These are phyloP conservation scores for Vollenhovia emeryi DNA, from an alignment of 1,140 invertebrate species.

Conservation along the genomic window DNA sequence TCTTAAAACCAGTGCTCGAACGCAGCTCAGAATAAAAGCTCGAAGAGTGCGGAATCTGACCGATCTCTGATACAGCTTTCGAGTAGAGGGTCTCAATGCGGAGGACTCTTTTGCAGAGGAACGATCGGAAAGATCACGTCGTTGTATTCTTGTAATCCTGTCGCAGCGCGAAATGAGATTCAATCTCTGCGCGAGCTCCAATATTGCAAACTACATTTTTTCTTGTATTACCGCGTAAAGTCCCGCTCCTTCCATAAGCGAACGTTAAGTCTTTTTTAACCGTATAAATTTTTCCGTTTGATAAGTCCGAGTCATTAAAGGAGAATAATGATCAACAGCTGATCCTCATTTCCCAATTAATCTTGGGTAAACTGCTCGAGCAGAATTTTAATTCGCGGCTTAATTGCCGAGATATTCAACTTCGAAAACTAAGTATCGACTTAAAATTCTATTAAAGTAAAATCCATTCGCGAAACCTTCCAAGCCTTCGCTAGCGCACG, in stretches of 20 bases:
- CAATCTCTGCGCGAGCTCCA: neutral
- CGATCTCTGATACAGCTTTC: neutral
- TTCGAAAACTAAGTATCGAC: slow-evolving; percentile 30
- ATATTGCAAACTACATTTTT: neutral
- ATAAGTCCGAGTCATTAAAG: neutral
- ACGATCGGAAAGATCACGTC: neutral
- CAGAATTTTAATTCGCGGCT: slow-evolving; percentile 1
- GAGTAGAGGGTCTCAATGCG: neutral
- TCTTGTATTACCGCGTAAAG: neutral
- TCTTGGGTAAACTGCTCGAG: neutral
- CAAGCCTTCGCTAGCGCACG: neutral
- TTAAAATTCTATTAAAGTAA: slow-evolving; percentile 13
- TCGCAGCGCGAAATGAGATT: neutral
- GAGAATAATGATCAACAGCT: neutral
- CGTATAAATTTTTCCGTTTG: neutral
- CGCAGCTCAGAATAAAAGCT: slow-evolving; percentile 30
- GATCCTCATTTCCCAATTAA: neutral
- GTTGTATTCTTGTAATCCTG: slow-evolving; percentile 14
- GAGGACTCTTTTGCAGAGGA: neutral
- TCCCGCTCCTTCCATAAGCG: neutral
- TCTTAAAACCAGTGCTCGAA: slow-evolving; percentile 49
- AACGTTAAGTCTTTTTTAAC: neutral
- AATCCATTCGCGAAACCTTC: neutral
- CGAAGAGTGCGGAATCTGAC: neutral
- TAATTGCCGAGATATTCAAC: neutral